phyloP scores from a whole-genome alignment of 2,797 vertebrate species.

The Rhinatrema bivittatum region DNA sequence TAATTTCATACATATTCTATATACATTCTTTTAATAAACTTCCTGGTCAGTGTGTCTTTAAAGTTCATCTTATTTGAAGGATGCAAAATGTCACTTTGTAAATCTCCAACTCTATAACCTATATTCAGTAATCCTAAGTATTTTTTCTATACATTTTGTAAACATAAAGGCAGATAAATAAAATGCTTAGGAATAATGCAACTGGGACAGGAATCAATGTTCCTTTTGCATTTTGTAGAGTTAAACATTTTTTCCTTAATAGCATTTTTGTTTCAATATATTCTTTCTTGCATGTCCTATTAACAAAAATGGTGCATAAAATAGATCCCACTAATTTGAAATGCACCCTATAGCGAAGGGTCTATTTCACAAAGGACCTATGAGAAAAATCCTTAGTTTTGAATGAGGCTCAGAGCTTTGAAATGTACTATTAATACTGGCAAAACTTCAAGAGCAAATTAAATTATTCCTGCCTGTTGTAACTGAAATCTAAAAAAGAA shows the following conservation, averaged over 20 bases:
- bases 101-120: slow-evolving; percentile 15
- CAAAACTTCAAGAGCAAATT: slow-evolving; percentile 12
- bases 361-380: no score
- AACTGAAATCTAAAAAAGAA: slow-evolving; percentile 12
- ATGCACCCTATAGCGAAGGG: no score
- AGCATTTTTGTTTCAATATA: slow-evolving; percentile 6
- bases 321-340: slow-evolving; percentile 17
- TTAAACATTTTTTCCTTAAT: neutral
- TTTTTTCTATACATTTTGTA: no score
- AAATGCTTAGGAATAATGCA: no score
- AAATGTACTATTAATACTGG: slow-evolving; percentile 23
- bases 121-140: no score
- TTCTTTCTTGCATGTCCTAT: slow-evolving; percentile 51
- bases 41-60: neutral
- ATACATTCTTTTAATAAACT: rapidly evolving
- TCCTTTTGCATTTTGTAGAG: neutral
- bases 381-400: no score
- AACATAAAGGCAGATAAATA: no score
- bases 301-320: slow-evolving; percentile 40
- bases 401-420: slow-evolving; percentile 18
- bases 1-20: no score
- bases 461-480: slow-evolving; percentile 16
- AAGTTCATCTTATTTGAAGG: rapidly evolving
- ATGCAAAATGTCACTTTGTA: neutral
- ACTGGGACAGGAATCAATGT: no score